Conservation (phyloP, 1,140 invertebrate genomes). For the Hyposmocoma kahamanoa region DNA sequence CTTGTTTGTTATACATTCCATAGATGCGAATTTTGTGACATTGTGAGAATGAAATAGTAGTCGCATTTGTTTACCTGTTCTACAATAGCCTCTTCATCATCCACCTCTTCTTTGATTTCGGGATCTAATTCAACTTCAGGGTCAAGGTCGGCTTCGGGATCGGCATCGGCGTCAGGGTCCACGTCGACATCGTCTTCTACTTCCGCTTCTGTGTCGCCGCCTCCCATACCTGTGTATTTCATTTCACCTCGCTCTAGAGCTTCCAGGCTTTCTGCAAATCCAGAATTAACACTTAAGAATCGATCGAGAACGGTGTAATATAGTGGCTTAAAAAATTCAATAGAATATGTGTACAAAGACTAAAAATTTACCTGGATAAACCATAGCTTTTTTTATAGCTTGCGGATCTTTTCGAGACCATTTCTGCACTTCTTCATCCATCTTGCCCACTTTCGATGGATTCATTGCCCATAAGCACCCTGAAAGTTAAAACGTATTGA, state of each 20-base stretch:
- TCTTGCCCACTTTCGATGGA: conserved; percentile 93
- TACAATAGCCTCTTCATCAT: conserved; percentile 48
- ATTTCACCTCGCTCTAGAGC: conserved; percentile 88
- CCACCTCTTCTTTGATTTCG: conserved; percentile 56
- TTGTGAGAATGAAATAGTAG: no score
- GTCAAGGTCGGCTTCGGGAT: conserved; percentile 64
- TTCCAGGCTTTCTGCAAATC: conserved; percentile 81
- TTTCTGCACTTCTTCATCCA: conserved; percentile 98
- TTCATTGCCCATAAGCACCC: conserved; percentile 97
- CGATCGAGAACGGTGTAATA: not conserved
- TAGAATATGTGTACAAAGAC: not conserved
- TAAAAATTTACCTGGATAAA: conserved; percentile 81
- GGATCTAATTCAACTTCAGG: conserved; percentile 69
- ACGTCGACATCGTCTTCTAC: conserved; percentile 55
- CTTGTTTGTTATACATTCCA: no score
- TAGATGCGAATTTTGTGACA: no score
- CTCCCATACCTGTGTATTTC: conserved; percentile 79
- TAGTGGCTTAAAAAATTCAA: not conserved
- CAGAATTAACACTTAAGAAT: no score
- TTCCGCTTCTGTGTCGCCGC: conserved; percentile 72
- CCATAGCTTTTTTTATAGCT: conserved; percentile 91
- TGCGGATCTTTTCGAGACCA: conserved; percentile 95
- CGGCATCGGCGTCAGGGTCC: conserved; percentile 69
- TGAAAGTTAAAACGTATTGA: conserved; percentile 21
- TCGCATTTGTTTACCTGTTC: conserved; percentile 56